phyloP scores from a whole-genome alignment of 2,888 invertebrate species.

The Melanchra persicariae region DNA sequence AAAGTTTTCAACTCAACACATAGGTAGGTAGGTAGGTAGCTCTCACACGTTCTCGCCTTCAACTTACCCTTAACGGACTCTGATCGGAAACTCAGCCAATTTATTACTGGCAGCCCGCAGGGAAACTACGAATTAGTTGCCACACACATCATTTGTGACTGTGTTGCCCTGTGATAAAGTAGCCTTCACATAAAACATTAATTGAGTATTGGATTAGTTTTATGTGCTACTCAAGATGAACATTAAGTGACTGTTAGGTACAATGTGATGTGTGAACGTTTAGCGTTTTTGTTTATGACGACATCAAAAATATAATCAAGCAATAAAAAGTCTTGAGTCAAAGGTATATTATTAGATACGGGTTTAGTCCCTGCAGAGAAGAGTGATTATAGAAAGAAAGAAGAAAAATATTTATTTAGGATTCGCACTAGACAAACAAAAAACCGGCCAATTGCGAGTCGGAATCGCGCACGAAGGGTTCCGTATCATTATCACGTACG shows the following conservation, averaged over 20 bases:
- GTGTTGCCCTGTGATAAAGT: conserved; percentile 46
- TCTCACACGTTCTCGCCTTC: conserved; percentile 69
- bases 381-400: too few species aligned
- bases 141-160: conserved; percentile 63
- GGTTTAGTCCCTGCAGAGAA: too few species aligned
- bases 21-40: conserved; percentile 64
- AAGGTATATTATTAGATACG: too few species aligned
- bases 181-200: conserved; percentile 48
- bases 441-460: too few species aligned
- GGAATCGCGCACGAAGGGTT: too few species aligned
- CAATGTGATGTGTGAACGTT: conserved; percentile 15
- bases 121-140: conserved; percentile 73
- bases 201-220: conserved; percentile 45
- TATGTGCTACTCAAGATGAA: conserved; percentile 9
- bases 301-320: background rate
- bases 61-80: conserved; percentile 72
- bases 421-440: too few species aligned
- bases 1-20: conserved; percentile 73
- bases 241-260: conserved; percentile 4
- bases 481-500: too few species aligned
- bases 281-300: conserved; percentile 5
- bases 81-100: conserved; percentile 79
- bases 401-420: too few species aligned
- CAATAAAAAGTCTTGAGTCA: too few species aligned
- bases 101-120: conserved; percentile 72